Evolutionary conservation across 2,113 vertebrate genomes (phyloP).

Genomic region (Alethe castanea): DNA sequence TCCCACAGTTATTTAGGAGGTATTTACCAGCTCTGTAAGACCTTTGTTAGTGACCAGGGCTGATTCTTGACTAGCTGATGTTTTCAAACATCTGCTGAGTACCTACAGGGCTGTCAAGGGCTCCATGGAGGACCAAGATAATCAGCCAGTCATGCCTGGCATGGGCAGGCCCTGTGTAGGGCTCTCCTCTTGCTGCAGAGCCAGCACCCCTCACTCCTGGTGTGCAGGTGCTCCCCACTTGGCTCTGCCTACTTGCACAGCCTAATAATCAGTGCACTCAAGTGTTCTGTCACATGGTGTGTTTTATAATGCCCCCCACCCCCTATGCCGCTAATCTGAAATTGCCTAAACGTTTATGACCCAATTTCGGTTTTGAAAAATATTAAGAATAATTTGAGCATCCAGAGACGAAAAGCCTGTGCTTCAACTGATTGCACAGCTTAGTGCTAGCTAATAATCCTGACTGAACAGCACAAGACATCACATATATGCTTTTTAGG

Average conservation of each 20-base stretch:
- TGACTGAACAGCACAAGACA: not conserved
- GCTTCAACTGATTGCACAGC: not conserved
- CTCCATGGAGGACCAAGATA: not conserved
- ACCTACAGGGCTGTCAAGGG: not conserved
- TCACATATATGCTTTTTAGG: not conserved
- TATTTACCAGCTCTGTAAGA: not conserved
- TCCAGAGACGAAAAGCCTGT: not conserved
- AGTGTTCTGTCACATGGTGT: not conserved
- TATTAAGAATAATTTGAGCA: not conserved
- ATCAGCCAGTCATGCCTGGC: not conserved
- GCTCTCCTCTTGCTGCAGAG: not conserved
- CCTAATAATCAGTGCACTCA: not conserved
- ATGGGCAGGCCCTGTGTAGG: not conserved
- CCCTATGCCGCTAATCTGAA: not conserved
- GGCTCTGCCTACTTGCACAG: not conserved
- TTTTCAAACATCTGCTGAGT: not conserved
- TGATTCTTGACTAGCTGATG: not conserved
- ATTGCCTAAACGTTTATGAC: slow-evolving; percentile 26
- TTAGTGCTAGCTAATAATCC: not conserved
- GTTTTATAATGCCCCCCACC: not conserved
- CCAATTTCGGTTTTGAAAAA: not conserved
- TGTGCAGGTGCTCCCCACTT: not conserved
- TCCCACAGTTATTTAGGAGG: not conserved
- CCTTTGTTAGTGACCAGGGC: not conserved
- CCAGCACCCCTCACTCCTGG: not conserved